Percentiles rank a stretch among this genome's conserved stretches.
Conservation (phyloP, 1,140 invertebrate genomes). For the Aphidius ervi region DNA sequence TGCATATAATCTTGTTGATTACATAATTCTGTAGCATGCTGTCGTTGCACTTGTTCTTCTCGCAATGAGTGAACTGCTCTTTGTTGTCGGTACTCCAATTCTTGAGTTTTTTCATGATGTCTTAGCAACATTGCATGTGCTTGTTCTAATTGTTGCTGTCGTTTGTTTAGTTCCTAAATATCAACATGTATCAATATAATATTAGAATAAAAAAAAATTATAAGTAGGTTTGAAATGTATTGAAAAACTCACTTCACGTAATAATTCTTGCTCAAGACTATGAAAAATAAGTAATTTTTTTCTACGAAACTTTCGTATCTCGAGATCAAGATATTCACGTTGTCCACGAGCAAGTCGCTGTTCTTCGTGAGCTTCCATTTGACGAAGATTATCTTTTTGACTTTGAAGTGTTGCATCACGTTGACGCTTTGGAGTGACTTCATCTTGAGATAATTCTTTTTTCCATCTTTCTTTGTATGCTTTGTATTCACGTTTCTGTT, state of each 20-base stretch:
- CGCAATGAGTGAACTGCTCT: constrained; percentile 87
- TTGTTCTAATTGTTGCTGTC: constrained; percentile 90
- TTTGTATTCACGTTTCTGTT: constrained; percentile 98
- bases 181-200: constrained; percentile 14
- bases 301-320: constrained; percentile 88
- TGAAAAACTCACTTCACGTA: constrained; percentile 70
- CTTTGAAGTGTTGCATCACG: constrained; percentile 85
- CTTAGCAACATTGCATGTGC: constrained; percentile 92
- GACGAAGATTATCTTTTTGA: constrained; percentile 89
- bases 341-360: constrained; percentile 80
- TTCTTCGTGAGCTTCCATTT: constrained; percentile 88
- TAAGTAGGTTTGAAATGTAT: not conserved
- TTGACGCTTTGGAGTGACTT: constrained; percentile 87
- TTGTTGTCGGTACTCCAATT: constrained; percentile 92
- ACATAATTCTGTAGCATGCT: constrained; percentile 91
- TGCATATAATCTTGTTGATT: constrained; percentile 98
- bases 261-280: constrained; percentile 84
- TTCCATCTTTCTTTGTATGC: constrained; percentile 96
- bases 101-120: constrained; percentile 95
- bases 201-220: not conserved
- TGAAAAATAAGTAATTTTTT: constrained; percentile 85
- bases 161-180: constrained; percentile 83
- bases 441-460: constrained; percentile 85
- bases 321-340: constrained; percentile 86
- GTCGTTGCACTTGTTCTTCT: constrained; percentile 85